phyloP scores from a whole-genome alignment of 2,113 vertebrate species.

The Saccopteryx leptura region DNA sequence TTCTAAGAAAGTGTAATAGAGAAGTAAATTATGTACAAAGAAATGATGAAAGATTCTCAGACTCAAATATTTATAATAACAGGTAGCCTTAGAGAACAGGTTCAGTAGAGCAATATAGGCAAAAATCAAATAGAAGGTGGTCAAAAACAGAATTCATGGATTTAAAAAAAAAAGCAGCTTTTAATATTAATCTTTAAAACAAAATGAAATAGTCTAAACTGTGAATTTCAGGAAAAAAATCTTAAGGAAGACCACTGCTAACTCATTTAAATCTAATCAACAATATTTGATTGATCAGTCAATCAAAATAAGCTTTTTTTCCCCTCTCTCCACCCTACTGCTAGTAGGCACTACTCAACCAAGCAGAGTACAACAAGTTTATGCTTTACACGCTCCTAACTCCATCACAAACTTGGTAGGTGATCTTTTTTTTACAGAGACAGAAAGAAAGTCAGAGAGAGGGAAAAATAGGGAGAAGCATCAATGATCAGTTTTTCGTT shows the following conservation, averaged over 20 bases:
- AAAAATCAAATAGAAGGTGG: neutral
- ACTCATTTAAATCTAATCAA: neutral
- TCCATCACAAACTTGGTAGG: neutral
- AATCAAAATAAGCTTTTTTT: neutral
- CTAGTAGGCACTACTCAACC: neutral
- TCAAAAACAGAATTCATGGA: neutral
- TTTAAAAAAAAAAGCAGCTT: neutral
- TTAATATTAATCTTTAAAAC: neutral
- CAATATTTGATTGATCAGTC: neutral
- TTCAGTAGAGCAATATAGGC: neutral
- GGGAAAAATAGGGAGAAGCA: too few relatives aligned
- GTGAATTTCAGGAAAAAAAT: neutral
- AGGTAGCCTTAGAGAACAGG: neutral
- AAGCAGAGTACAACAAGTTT: neutral
- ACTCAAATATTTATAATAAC: neutral
- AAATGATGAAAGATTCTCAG: slow-evolving; percentile 19
- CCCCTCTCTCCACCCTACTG: neutral
- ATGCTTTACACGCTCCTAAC: neutral
- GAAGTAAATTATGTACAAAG: neutral
- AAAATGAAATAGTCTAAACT: neutral
- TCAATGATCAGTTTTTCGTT: too few relatives aligned
- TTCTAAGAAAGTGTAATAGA: neutral
- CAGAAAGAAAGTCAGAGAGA: too few relatives aligned
- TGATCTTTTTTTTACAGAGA: too few relatives aligned
- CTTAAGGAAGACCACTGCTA: neutral